These are phyloP conservation scores for Ommatoiulus sabulosus DNA, from an alignment of 2,888 invertebrate species.

Conservation along the genomic window DNA sequence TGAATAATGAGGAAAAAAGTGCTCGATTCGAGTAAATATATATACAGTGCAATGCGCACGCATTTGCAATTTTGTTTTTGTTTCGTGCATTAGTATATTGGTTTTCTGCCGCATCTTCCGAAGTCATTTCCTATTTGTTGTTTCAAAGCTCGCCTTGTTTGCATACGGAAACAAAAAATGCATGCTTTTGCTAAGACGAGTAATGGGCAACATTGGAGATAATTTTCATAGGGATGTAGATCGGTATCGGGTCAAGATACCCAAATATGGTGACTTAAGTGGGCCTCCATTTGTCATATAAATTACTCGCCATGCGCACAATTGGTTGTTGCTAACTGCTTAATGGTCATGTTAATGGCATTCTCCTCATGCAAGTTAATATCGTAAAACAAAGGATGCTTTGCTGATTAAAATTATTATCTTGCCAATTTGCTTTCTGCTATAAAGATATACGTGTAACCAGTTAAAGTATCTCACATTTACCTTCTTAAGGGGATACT, in stretches of 20 bases:
- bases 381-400: neutral
- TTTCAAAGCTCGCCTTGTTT: neutral
- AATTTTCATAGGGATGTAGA: neutral
- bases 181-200: neutral
- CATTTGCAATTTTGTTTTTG: neutral
- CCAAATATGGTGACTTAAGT: neutral
- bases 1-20: neutral
- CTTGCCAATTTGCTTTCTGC: neutral
- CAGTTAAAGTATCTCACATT: no score
- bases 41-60: neutral
- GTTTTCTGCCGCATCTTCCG: neutral
- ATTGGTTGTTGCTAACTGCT: neutral
- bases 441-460: neutral
- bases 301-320: neutral
- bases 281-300: neutral
- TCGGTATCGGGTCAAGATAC: neutral
- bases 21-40: neutral
- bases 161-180: neutral
- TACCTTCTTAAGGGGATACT: no score
- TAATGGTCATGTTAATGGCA: neutral
- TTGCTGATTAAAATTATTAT: neutral
- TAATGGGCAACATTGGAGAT: neutral
- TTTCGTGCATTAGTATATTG: neutral
- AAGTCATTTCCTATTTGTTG: neutral
- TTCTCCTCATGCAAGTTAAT: neutral